Evolutionary conservation across 2,797 vertebrate genomes (phyloP).

Genomic region (Ctenochaetus hawaiiensis): DNA sequence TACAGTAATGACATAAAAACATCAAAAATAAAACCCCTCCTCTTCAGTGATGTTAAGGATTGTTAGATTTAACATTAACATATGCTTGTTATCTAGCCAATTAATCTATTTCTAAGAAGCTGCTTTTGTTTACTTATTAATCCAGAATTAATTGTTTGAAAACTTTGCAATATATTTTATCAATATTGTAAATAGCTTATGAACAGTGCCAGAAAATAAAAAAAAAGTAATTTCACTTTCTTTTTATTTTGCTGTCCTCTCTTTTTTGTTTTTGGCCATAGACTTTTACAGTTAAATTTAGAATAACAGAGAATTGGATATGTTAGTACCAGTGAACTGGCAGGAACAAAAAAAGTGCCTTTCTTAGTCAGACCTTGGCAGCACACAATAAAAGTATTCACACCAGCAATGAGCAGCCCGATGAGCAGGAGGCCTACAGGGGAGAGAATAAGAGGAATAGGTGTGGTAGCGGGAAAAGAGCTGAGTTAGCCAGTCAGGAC

Average conservation of each 20-base stretch:
- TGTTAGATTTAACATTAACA: background rate
- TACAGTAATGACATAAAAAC: too few species aligned
- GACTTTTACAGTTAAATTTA: slow-evolving; percentile 56
- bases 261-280: slow-evolving; percentile 10
- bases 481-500: slow-evolving; percentile 55
- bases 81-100: background rate
- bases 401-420: slow-evolving; percentile 66
- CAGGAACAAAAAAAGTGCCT: slow-evolving; percentile 42
- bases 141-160: too few species aligned
- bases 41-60: background rate
- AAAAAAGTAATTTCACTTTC: background rate
- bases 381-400: slow-evolving; percentile 85
- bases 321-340: slow-evolving; percentile 53
- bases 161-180: too few species aligned
- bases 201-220: background rate
- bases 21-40: too few species aligned
- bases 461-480: slow-evolving; percentile 40
- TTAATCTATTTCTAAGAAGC: background rate
- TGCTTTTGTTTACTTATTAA: too few species aligned
- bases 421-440: slow-evolving; percentile 45
- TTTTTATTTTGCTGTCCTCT: background rate
- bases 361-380: slow-evolving; percentile 76
- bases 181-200: background rate
- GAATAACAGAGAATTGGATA: slow-evolving; percentile 45
- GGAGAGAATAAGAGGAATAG: slow-evolving; percentile 33